These are phyloP conservation scores for Cotesia glomerata DNA, from an alignment of 1,140 invertebrate species.

Conservation along the genomic window DNA sequence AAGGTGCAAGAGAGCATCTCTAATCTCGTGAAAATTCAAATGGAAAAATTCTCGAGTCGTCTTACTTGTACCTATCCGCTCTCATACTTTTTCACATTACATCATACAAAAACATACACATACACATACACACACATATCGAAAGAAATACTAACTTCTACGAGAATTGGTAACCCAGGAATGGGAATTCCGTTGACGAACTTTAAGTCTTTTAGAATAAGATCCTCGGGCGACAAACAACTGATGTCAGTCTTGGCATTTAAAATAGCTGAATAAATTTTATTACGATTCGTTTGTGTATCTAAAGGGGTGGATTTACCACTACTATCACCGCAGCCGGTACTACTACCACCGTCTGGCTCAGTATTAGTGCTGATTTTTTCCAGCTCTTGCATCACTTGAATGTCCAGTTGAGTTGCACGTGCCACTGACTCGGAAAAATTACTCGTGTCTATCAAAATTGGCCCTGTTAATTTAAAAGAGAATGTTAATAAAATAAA, in stretches of 20 bases:
- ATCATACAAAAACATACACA: slow-evolving; percentile 11
- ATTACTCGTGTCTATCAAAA: slow-evolving; percentile 77
- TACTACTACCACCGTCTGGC: background rate
- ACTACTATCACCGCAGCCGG: background rate
- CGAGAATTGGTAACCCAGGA: slow-evolving; percentile 66
- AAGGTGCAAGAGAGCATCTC: background rate
- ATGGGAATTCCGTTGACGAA: slow-evolving; percentile 66
- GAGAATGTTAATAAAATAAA: background rate
- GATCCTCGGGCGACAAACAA: slow-evolving; percentile 62
- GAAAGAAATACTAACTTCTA: slow-evolving; percentile 48
- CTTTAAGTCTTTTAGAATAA: slow-evolving; percentile 73
- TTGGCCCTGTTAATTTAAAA: slow-evolving; percentile 66
- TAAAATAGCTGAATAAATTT: slow-evolving; percentile 63
- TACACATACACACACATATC: slow-evolving; percentile 16
- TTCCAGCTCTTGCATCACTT: slow-evolving; percentile 64
- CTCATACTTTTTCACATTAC: no score
- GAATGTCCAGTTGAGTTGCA: slow-evolving; percentile 68
- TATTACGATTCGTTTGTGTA: slow-evolving; percentile 33
- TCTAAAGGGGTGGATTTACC: background rate
- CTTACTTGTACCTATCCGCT: background rate
- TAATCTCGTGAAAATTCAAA: slow-evolving; percentile 22
- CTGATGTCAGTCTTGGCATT: slow-evolving; percentile 68
- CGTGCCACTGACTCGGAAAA: slow-evolving; percentile 68
- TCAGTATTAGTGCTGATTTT: slow-evolving; percentile 19
- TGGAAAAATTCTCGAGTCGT: slow-evolving; percentile 6